Conservation (phyloP, 1,140 invertebrate species). For the Macrosteles quadrilineatus region DNA sequence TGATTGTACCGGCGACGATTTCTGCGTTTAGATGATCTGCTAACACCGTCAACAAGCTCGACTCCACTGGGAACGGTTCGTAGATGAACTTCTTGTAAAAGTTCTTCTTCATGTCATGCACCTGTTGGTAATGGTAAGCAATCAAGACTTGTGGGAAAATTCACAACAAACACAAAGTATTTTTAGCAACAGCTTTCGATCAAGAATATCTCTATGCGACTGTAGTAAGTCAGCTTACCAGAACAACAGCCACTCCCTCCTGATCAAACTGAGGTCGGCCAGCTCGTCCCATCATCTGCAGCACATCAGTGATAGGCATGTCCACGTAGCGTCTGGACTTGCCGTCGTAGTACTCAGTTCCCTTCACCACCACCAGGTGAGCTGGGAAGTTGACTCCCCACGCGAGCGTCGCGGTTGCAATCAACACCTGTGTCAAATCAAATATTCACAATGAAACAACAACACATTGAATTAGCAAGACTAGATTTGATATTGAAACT, state of each 20-base stretch:
- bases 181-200: neutral
- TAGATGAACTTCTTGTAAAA: conserved; percentile 99
- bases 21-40: conserved; percentile 99
- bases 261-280: conserved; percentile 96
- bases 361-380: conserved; percentile 81
- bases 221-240: conserved; percentile 54
- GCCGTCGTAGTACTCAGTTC: conserved; percentile 98
- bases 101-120: conserved; percentile 98
- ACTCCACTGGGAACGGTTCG: conserved; percentile 99
- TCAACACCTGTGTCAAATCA: conserved; percentile 68
- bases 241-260: conserved; percentile 92
- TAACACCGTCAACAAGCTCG: conserved; percentile 85
- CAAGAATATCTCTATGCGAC: too few relatives aligned
- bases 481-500: conserved; percentile 1
- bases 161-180: neutral
- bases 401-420: conserved; percentile 95
- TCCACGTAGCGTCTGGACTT: conserved; percentile 96
- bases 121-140: conserved; percentile 36
- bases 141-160: conserved; percentile 4
- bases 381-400: conserved; percentile 99
- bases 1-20: conserved; percentile 80
- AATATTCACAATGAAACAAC: too few relatives aligned
- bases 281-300: conserved; percentile 99
- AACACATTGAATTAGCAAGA: conserved; percentile 26
- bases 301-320: conserved; percentile 98